phyloP scores from a whole-genome alignment of 1,140 invertebrate species.

The Cherax quadricarinatus region DNA sequence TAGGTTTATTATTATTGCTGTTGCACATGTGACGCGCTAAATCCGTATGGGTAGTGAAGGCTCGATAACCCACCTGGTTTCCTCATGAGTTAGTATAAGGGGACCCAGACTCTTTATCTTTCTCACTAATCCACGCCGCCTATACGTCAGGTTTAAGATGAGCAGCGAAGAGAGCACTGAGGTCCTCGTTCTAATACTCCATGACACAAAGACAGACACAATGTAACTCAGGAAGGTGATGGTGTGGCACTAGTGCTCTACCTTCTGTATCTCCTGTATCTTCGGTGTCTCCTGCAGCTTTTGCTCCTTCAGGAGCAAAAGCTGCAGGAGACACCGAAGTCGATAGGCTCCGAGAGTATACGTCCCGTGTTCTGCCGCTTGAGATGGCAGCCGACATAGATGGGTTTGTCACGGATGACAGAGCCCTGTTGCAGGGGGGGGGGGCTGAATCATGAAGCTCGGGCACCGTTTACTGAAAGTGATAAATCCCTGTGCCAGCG shows the following conservation, averaged over 20 bases:
- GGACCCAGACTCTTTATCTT: too few relatives aligned
- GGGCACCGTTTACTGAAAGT: neutral
- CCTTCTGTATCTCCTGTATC: neutral
- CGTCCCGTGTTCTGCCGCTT: neutral
- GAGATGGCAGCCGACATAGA: constrained; percentile 16
- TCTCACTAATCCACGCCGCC: too few relatives aligned
- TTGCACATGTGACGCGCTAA: too few relatives aligned
- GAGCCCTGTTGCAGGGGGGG: neutral
- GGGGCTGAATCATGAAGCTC: neutral
- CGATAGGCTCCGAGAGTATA: neutral
- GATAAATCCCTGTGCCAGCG: neutral
- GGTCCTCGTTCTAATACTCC: neutral
- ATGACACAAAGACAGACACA: neutral
- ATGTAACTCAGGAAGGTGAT: neutral
- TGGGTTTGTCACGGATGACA: neutral
- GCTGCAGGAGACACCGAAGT: constrained; percentile 31
- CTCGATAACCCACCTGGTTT: too few relatives aligned
- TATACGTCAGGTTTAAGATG: neutral
- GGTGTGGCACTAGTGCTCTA: neutral
- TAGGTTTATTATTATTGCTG: too few relatives aligned
- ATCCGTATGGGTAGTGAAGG: too few relatives aligned
- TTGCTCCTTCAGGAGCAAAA: neutral
- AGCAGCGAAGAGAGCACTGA: neutral
- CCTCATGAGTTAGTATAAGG: too few relatives aligned
- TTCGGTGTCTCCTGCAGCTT: neutral